Conservation (phyloP, 2,113 vertebrate genomes). For the Oryzias javanicus region DNA sequence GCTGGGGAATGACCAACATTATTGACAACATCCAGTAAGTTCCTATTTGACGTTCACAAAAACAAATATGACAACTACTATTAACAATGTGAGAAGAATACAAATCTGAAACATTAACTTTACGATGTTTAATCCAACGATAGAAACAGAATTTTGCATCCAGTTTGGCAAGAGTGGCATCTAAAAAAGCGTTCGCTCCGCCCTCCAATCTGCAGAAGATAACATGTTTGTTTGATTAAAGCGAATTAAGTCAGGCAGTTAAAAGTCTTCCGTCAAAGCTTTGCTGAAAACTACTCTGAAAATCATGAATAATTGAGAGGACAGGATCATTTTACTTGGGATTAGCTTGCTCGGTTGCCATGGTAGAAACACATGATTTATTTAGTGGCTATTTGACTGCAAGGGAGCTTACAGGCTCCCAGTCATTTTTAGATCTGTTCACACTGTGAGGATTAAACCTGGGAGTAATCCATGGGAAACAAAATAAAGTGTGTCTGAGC, state of each 20-base stretch:
- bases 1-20: too few relatives aligned
- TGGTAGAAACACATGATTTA: constrained; percentile 88
- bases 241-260: constrained; percentile 31
- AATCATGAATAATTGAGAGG: constrained; percentile 83
- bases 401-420: constrained; percentile 72
- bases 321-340: constrained; percentile 85
- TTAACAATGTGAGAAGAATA: too few relatives aligned
- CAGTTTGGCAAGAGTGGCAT: neutral
- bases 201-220: neutral
- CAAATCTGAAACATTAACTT: too few relatives aligned
- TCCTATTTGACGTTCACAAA: too few relatives aligned
- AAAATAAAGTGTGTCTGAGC: constrained; percentile 54
- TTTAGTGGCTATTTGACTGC: constrained; percentile 78
- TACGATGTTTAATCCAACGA: too few relatives aligned
- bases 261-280: constrained; percentile 58
- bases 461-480: constrained; percentile 61
- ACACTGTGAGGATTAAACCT: constrained; percentile 61
- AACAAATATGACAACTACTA: too few relatives aligned
- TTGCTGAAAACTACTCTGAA: constrained; percentile 70
- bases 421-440: constrained; percentile 66
- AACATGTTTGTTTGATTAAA: constrained; percentile 34
- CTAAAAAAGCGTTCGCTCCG: neutral
- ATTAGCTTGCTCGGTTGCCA: constrained; percentile 83
- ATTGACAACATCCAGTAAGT: too few relatives aligned
- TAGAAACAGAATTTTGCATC: neutral